phyloP scores from a whole-genome alignment of 2,888 invertebrate species.

The Pammene fasciana region DNA sequence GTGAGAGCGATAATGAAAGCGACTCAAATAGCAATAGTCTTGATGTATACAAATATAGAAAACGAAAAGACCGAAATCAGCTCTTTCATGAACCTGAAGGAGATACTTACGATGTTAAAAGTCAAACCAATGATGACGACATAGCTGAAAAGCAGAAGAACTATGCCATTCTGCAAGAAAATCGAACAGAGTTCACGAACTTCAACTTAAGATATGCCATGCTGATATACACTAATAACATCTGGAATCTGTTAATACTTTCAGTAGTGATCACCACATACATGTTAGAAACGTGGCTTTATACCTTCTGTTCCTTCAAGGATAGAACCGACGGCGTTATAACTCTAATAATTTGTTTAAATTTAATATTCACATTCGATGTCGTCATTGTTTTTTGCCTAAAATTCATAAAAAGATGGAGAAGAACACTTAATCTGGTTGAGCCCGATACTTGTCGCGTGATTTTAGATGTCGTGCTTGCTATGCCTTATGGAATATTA shows the following conservation, averaged over 20 bases:
- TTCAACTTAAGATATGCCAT: constrained; percentile 66
- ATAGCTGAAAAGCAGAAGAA: constrained; percentile 57
- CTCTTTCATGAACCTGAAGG: constrained; percentile 48
- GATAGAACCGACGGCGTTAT: constrained; percentile 63
- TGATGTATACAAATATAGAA: constrained; percentile 67
- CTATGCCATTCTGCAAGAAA: constrained; percentile 73
- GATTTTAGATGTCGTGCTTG: constrained; percentile 64
- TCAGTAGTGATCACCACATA: constrained; percentile 66
- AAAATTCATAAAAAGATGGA: constrained; percentile 73
- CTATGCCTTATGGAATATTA: constrained; percentile 68
- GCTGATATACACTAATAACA: constrained; percentile 67
- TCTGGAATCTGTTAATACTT: constrained; percentile 70
- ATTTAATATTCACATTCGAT: constrained; percentile 67
- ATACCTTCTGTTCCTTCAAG: constrained; percentile 61
- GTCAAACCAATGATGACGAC: constrained; percentile 53
- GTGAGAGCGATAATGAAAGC: constrained; percentile 40
- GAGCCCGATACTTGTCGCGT: constrained; percentile 68
- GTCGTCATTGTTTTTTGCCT: constrained; percentile 68
- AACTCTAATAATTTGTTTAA: constrained; percentile 61
- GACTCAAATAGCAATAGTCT: constrained; percentile 48
- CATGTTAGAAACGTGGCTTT: constrained; percentile 69
- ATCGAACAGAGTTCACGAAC: constrained; percentile 65
- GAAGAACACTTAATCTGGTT: constrained; percentile 74
- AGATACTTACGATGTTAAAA: constrained; percentile 43
- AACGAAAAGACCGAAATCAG: constrained; percentile 54